These are phyloP conservation scores for Pitangus sulphuratus DNA, from an alignment of 2,797 vertebrate genomes.

Conservation along the genomic window DNA sequence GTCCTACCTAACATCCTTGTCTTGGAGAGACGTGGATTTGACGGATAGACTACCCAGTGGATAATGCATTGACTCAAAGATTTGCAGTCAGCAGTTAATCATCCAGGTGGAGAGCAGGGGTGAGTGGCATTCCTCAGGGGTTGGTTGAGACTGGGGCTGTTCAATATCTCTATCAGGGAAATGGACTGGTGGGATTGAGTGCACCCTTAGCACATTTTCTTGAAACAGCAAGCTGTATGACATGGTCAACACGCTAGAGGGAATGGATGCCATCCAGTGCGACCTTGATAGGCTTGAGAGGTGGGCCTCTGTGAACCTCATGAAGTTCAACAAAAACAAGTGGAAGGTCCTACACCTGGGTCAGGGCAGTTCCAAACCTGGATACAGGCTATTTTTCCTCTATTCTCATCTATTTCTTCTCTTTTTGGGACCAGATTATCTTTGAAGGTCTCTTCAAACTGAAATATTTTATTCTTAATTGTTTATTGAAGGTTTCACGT, in stretches of 20 bases:
- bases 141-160: fast-evolving
- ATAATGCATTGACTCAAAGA: neutral
- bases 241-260: fast-evolving
- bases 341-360: fast-evolving
- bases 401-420: no score
- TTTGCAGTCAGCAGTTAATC: neutral
- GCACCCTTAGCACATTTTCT: neutral
- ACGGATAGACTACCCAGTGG: no score
- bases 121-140: fast-evolving
- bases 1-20: neutral
- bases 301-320: neutral
- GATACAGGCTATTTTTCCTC: no score
- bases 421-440: neutral
- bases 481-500: neutral
- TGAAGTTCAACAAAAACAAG: fast-evolving
- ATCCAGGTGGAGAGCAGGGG: neutral
- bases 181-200: no score
- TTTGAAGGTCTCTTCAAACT: neutral
- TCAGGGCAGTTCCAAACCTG: neutral
- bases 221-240: neutral
- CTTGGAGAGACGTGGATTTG: neutral
- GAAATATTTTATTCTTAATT: neutral
- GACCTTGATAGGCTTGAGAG: neutral
- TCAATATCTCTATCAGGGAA: neutral
- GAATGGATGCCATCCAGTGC: neutral